These are phyloP conservation scores for Glyptemys insculpta DNA, from an alignment of 2,797 vertebrate species.

Conservation along the genomic window DNA sequence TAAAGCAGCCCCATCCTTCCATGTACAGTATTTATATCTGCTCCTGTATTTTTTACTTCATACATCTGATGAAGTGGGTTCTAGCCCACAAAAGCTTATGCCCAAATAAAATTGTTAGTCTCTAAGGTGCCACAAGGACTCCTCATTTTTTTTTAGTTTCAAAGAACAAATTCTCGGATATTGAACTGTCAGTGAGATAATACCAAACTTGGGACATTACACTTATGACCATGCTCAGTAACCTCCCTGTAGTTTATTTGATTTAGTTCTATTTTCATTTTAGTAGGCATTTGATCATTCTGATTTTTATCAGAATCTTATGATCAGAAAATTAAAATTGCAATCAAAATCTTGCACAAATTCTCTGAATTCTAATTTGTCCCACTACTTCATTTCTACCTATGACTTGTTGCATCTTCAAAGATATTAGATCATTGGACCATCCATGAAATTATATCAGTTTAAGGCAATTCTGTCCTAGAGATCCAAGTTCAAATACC, in stretches of 20 bases:
- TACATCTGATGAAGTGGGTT: no score
- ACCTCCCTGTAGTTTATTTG: rapidly evolving
- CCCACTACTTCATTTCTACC: background rate
- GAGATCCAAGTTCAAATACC: constrained; percentile 18
- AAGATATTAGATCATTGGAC: background rate
- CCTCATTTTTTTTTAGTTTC: background rate
- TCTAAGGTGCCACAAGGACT: no score
- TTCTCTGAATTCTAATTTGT: background rate
- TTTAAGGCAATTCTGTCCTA: background rate
- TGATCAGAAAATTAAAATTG: background rate
- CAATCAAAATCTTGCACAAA: background rate
- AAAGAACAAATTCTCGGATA: background rate
- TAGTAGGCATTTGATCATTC: background rate
- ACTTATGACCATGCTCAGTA: background rate
- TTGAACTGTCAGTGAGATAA: background rate
- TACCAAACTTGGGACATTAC: no score
- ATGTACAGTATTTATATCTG: no score
- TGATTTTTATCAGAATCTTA: background rate
- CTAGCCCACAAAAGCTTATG: no score
- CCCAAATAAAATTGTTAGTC: no score
- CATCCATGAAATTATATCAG: background rate
- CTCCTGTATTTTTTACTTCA: no score
- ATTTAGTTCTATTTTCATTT: background rate
- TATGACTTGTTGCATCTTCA: background rate
- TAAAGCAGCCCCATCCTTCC: no score